A percentile compares a stretch with the other conserved stretches of the same genome.
Conservation (phyloP, 2,113 vertebrate genomes). For the Piprites chloris region DNA sequence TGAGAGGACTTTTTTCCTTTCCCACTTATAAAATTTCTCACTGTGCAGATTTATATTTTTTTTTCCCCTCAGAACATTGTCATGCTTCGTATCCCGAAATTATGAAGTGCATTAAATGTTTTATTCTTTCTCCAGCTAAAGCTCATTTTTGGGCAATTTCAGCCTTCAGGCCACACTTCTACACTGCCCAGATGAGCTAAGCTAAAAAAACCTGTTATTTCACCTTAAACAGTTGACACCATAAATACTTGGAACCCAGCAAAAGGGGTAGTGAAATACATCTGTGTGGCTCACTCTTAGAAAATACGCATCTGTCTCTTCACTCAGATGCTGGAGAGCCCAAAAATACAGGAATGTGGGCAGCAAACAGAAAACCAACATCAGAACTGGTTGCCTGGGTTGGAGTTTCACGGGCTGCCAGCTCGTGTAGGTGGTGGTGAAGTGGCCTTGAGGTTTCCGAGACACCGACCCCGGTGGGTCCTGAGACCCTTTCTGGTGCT, state of each 20-base stretch:
- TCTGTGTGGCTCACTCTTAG: neutral
- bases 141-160: neutral
- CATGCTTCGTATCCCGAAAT: neutral
- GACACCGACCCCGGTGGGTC: neutral
- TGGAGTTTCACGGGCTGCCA: neutral
- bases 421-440: neutral
- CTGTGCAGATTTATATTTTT: neutral
- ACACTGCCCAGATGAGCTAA: neutral
- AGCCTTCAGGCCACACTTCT: neutral
- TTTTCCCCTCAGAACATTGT: neutral
- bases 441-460: neutral
- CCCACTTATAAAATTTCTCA: neutral
- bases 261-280: neutral
- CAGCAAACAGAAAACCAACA: neutral
- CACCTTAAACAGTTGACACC: neutral
- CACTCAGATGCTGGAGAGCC: neutral
- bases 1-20: neutral
- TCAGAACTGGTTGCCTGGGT: rapidly evolving
- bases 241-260: neutral
- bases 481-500: neutral
- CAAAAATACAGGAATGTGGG: neutral
- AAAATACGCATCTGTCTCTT: neutral
- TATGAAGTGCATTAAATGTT: neutral
- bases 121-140: neutral
- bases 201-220: neutral